Evolutionary conservation across 1,140 invertebrate species (phyloP).

Genomic region (Kradibia gibbosae): DNA sequence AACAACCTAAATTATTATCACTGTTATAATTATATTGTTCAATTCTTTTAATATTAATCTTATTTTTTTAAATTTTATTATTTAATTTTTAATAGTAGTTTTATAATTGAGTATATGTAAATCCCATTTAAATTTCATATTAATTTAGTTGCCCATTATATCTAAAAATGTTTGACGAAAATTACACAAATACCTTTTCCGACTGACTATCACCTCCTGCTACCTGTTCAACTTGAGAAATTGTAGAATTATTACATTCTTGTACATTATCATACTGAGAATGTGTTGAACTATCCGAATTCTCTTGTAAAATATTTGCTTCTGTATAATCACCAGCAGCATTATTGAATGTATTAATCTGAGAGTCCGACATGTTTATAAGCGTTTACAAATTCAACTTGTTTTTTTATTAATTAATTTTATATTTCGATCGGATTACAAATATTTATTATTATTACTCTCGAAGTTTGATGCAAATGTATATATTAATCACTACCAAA

Average conservation of each 20-base stretch:
- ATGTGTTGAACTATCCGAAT: not conserved
- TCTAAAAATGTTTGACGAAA: not conserved
- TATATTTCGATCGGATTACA: not conserved
- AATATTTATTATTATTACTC: slow-evolving; percentile 12
- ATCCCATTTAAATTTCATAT: not conserved
- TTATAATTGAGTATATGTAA: not conserved
- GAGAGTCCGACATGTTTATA: slow-evolving; percentile 33
- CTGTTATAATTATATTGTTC: not conserved
- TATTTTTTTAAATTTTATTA: not conserved
- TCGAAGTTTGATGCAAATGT: slow-evolving; percentile 34
- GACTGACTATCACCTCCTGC: slow-evolving; percentile 20
- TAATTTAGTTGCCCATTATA: not conserved
- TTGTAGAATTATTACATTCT: not conserved
- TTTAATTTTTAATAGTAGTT: not conserved
- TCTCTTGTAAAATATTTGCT: not conserved
- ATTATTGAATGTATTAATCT: not conserved
- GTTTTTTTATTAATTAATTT: not conserved
- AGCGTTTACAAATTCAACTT: not conserved
- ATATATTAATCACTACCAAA: slow-evolving; percentile 1
- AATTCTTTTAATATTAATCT: not conserved
- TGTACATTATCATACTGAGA: not conserved
- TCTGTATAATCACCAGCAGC: slow-evolving; percentile 10
- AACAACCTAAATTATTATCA: slow-evolving; percentile 29
- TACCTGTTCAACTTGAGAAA: not conserved
- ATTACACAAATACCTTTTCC: slow-evolving; percentile 19